Evolutionary conservation across 2,113 vertebrate species (phyloP).

Genomic region (Chaetops frenatus): DNA sequence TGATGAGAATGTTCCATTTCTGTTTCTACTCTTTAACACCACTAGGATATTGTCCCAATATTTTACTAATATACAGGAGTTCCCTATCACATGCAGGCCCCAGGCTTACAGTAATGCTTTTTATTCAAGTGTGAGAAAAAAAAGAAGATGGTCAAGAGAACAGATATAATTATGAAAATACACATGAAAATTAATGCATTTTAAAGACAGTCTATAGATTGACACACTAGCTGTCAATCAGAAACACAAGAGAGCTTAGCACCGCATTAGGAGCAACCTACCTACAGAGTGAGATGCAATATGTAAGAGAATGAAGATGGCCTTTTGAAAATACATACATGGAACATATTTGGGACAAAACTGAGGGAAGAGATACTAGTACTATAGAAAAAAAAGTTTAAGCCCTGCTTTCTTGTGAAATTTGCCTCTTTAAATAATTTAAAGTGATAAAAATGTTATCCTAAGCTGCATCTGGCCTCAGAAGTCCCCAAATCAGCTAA

Average conservation of each 20-base stretch:
- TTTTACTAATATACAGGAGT: not conserved
- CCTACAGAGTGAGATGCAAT: not conserved
- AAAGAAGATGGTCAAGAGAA: not conserved
- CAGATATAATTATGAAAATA: not conserved
- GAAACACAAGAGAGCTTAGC: not conserved
- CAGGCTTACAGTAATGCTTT: not conserved
- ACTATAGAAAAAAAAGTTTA: not conserved
- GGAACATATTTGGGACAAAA: not conserved
- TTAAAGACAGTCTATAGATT: not conserved
- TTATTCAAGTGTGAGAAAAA: not conserved
- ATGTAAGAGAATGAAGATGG: not conserved
- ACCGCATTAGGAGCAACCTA: not conserved
- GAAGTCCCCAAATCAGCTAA: not conserved
- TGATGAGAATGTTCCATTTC: not conserved
- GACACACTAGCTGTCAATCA: not conserved
- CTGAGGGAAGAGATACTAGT: not conserved
- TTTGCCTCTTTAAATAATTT: not conserved
- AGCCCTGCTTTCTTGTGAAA: not conserved
- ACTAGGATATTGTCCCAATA: not conserved
- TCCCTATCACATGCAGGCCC: not conserved
- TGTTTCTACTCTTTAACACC: not conserved
- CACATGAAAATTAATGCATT: not conserved
- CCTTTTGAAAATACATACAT: not conserved
- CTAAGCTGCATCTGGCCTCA: not conserved
- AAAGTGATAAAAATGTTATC: not conserved